phyloP scores from a whole-genome alignment of 2,888 invertebrate species.

The Labia minor region DNA sequence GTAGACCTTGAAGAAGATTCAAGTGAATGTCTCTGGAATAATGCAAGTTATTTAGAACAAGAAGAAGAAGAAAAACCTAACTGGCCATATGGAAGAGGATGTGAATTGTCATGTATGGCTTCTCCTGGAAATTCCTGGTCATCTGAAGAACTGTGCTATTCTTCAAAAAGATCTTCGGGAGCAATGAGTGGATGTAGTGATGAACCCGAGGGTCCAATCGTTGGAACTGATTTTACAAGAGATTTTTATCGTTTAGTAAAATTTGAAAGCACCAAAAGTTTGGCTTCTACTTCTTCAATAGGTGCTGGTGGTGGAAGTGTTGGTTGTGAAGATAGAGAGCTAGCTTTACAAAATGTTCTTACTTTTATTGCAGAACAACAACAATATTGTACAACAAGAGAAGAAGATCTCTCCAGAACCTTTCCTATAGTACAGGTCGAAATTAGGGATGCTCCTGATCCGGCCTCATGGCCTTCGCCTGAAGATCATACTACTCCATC shows the following conservation, averaged over 20 bases:
- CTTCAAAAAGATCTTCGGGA: constrained; percentile 58
- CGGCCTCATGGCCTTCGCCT: not conserved
- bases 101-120: constrained; percentile 25
- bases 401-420: constrained; percentile 46
- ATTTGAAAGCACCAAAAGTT: constrained; percentile 68
- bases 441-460: not conserved
- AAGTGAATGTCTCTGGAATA: constrained; percentile 63
- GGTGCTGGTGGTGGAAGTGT: constrained; percentile 18
- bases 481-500: not conserved
- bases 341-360: constrained; percentile 59
- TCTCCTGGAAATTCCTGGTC: constrained; percentile 54
- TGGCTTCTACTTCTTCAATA: constrained; percentile 56
- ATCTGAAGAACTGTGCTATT: constrained; percentile 42
- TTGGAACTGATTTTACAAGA: constrained; percentile 63
- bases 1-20: constrained; percentile 62
- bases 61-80: constrained; percentile 9
- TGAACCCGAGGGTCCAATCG: constrained; percentile 39
- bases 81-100: constrained; percentile 24
- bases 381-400: constrained; percentile 52
- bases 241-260: constrained; percentile 72
- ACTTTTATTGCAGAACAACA: constrained; percentile 68
- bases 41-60: constrained; percentile 51
- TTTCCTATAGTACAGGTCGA: not conserved
- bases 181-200: constrained; percentile 55
- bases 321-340: constrained; percentile 51